phyloP scores from a whole-genome alignment of 2,113 vertebrate species.

The Erythrolamprus reginae region DNA sequence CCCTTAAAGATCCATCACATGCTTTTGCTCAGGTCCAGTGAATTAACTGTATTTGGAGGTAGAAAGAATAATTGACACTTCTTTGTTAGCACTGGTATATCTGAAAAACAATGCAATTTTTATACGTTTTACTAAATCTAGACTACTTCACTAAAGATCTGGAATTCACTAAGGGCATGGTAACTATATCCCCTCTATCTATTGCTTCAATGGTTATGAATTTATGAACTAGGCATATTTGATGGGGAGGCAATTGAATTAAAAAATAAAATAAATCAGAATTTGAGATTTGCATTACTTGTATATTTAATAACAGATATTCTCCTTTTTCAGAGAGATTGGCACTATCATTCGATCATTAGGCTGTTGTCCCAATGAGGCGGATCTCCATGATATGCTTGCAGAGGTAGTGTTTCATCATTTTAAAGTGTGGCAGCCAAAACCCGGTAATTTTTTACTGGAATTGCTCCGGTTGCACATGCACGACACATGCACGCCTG shows the following conservation, averaged over 20 bases:
- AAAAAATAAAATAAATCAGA: not conserved
- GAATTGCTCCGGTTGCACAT: too few relatives aligned
- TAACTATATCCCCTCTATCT: not conserved
- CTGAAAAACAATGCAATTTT: not conserved
- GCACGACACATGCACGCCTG: too few relatives aligned
- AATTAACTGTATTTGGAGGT: not conserved
- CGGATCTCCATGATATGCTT: constrained; percentile 81
- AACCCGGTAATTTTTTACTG: too few relatives aligned
- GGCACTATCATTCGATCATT: constrained; percentile 86
- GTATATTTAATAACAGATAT: constrained; percentile 23
- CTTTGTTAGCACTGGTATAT: not conserved
- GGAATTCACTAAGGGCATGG: not conserved
- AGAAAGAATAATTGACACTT: not conserved
- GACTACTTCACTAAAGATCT: not conserved
- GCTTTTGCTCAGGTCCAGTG: not conserved
- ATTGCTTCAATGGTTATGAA: not conserved
- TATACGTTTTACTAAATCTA: not conserved
- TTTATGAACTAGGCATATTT: not conserved
- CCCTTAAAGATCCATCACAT: not conserved
- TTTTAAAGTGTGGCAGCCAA: too few relatives aligned
- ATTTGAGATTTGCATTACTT: not conserved
- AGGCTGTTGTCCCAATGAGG: constrained; percentile 85
- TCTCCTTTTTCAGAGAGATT: constrained; percentile 75
- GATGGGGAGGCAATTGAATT: not conserved
- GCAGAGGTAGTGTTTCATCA: constrained; percentile 68